Evolutionary conservation across 2,888 invertebrate species (phyloP).

Genomic region (Drosophila kambysellisi): DNA sequence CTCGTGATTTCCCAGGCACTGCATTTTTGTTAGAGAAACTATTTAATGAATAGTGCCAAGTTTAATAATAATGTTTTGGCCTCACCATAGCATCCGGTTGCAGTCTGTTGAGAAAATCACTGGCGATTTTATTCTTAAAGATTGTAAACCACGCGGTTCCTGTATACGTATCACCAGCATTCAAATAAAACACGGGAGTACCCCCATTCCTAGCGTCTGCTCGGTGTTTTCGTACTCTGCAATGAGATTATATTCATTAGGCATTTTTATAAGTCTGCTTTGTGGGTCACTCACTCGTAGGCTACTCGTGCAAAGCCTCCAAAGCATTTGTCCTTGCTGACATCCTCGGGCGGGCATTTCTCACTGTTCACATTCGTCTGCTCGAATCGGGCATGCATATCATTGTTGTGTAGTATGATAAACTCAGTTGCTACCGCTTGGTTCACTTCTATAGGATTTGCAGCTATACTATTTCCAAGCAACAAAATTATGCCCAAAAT

Average conservation of each 20-base stretch:
- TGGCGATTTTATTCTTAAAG: slow-evolving; percentile 92
- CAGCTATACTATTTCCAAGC: slow-evolving; percentile 8
- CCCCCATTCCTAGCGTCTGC: slow-evolving; percentile 86
- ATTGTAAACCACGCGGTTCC: slow-evolving; percentile 95
- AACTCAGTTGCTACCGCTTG: slow-evolving; percentile 85
- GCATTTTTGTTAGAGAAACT: background rate
- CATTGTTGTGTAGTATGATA: slow-evolving; percentile 94
- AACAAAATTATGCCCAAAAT: slow-evolving; percentile 8
- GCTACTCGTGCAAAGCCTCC: slow-evolving; percentile 95
- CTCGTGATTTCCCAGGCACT: slow-evolving; percentile 98
- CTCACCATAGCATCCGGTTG: slow-evolving; percentile 93
- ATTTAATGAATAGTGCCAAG: background rate
- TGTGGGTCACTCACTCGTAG: slow-evolving; percentile 71
- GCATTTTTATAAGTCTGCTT: background rate
- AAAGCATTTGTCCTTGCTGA: slow-evolving; percentile 89
- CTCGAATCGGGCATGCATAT: slow-evolving; percentile 95
- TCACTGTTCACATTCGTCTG: slow-evolving; percentile 91
- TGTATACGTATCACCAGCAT: slow-evolving; percentile 96
- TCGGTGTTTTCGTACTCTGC: slow-evolving; percentile 88
- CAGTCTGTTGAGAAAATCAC: slow-evolving; percentile 91
- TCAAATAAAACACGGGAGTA: slow-evolving; percentile 91
- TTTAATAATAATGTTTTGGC: background rate
- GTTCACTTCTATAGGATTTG: slow-evolving; percentile 54
- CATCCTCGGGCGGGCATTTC: slow-evolving; percentile 86
- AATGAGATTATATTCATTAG: background rate